Base-by-base conservation (phyloP, 2,888 invertebrate genomes). In the Heliconius ismenius region DNA sequence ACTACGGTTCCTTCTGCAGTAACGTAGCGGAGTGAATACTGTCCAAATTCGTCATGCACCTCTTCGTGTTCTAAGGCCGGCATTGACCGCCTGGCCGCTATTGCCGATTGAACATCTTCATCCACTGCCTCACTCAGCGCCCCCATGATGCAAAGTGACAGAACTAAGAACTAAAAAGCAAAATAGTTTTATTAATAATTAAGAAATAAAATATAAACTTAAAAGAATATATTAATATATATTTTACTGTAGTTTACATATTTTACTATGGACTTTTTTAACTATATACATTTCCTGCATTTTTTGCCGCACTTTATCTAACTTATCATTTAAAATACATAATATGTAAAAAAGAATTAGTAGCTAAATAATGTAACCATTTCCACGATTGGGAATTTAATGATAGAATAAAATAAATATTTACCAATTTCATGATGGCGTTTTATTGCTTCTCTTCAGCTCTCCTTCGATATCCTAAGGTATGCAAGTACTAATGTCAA, bases 1-100 rank as follows among this genome's bases (percentile, higher is more conserved):
- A 89, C 86, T 1, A 86, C 79, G 32, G 85, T 89, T 13, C 89
- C 89, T 75, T 89, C 88, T 60, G 87, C 88, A 6, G 89, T 89
- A 60, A 87, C 84, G 81, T 88, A 89, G n/a, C 86, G 84, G 7
- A 89, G 83, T 1, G 84, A 81, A 78, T 85, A 89, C 79, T 89
- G 89, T 1, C 88, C 88, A 28, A 82, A 83, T 62, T 86, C 84
- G 49, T 89, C 89, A 74, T 85, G 88, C 28, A 85, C 79, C 79
- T 89, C 88, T 72, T 88, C 86, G 69, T 89, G 87, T 54, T 84
- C 79, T 0, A 88, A 78, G 0, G 89, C 88, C 15, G 89, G 72
- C 67, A 68, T 36, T 2, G 43, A 67, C 11, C 75, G 60, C 15
- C 54, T 49, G n/a, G 72, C 43, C 13, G 67, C 72, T 11, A 39